A percentile compares a stretch with the other conserved stretches of the same genome.
Conservation (phyloP, 1,140 invertebrate genomes). For the Epicauta chinensis region DNA sequence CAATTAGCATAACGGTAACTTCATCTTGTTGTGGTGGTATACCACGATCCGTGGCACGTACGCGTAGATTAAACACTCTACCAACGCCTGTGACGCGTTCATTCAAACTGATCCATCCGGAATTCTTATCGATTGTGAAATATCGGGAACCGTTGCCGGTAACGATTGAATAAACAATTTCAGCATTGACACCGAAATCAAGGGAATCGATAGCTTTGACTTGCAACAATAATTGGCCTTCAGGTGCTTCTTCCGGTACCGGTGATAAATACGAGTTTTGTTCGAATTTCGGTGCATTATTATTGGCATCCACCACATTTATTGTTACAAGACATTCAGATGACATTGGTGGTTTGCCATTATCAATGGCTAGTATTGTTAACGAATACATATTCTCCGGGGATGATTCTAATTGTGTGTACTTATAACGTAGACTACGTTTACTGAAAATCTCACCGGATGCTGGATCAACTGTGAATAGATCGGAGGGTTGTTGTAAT, state of each 20-base stretch:
- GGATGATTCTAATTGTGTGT: conserved; percentile 65
- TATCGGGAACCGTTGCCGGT: conserved; percentile 72
- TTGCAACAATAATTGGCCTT: conserved; percentile 64
- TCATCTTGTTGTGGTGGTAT: conserved; percentile 76
- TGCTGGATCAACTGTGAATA: conserved; percentile 85
- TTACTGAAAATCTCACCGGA: conserved; percentile 88
- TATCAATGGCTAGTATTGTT: conserved; percentile 81
- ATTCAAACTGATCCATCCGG: conserved; percentile 73
- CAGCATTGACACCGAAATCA: conserved; percentile 80
- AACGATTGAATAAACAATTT: conserved; percentile 73
- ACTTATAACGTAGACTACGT: conserved; percentile 72
- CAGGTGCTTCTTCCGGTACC: conserved; percentile 67
- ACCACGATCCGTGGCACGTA: conserved; percentile 76
- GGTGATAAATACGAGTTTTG: conserved; percentile 68
- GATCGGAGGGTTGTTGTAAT: conserved; percentile 80
- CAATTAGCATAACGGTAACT: conserved; percentile 63
- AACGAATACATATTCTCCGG: conserved; percentile 84
- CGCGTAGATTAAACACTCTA: conserved; percentile 57
- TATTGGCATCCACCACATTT: conserved; percentile 88
- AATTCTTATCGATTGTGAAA: conserved; percentile 68
- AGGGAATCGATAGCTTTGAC: conserved; percentile 69
- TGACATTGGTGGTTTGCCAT: conserved; percentile 87
- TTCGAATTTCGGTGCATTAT: conserved; percentile 77
- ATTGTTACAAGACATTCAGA: conserved; percentile 76
- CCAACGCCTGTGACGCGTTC: conserved; percentile 51